phyloP scores from a whole-genome alignment of 2,797 vertebrate species.

The Pagetopsis macropterus region DNA sequence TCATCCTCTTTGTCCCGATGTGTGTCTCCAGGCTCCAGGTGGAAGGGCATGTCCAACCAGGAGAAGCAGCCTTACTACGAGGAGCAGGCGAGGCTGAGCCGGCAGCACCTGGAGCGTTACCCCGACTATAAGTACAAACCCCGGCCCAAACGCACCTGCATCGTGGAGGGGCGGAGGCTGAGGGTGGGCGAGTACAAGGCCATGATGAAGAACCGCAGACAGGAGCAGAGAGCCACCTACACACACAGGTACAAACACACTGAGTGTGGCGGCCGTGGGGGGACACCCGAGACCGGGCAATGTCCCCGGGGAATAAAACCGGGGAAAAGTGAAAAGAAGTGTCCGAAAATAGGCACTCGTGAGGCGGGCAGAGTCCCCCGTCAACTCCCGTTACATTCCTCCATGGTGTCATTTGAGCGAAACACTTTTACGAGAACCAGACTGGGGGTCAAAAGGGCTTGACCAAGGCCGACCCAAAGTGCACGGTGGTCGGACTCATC shows the following conservation, averaged over 20 bases:
- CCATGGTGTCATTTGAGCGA: no score
- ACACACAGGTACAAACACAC: slow-evolving; percentile 71
- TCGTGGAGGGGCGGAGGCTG: slow-evolving; percentile 94
- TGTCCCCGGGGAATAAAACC: no score
- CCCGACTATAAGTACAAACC: slow-evolving; percentile 99
- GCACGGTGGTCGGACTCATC: no score
- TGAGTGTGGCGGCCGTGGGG: not conserved
- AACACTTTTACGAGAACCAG: no score
- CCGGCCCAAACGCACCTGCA: slow-evolving; percentile 96
- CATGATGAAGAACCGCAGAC: slow-evolving; percentile 95
- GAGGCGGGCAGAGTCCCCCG: no score
- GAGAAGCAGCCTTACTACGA: slow-evolving; percentile 99
- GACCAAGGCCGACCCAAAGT: no score
- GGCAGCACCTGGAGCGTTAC: slow-evolving; percentile 97
- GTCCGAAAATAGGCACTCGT: no score
- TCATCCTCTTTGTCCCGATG: not conserved
- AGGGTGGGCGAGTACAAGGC: slow-evolving; percentile 98
- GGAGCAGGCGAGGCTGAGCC: slow-evolving; percentile 95
- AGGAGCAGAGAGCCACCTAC: slow-evolving; percentile 89
- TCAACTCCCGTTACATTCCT: no score
- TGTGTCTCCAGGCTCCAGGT: slow-evolving; percentile 88
- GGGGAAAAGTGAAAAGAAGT: no score
- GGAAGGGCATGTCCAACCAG: slow-evolving; percentile 98
- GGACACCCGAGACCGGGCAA: no score
- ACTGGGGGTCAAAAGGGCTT: no score